Evolutionary conservation across 2,113 vertebrate species (phyloP).

Genomic region (Psophia crepitans): DNA sequence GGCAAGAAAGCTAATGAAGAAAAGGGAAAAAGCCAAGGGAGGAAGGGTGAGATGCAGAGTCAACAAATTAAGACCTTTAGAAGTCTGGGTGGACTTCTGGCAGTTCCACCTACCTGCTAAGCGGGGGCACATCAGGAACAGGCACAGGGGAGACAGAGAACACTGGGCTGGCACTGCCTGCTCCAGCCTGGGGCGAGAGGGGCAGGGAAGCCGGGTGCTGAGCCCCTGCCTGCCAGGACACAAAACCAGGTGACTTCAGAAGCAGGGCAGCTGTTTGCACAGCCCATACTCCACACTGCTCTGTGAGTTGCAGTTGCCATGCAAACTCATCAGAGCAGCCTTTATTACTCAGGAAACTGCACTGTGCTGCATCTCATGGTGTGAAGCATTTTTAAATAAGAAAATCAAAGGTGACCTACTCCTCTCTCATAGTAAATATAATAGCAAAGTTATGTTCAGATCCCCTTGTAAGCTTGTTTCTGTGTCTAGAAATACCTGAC

Average conservation of each 20-base stretch:
- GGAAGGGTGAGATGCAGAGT: not conserved
- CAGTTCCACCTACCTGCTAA: not conserved
- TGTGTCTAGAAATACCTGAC: not conserved
- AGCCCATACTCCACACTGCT: not conserved
- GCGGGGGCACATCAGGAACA: not conserved
- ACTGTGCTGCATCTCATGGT: not conserved
- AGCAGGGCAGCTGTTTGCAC: not conserved
- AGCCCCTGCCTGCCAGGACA: not conserved
- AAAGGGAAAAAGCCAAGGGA: not conserved
- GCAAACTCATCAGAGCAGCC: not conserved
- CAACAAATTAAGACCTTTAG: not conserved
- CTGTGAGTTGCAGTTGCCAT: not conserved
- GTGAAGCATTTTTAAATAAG: not conserved
- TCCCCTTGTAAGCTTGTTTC: not conserved
- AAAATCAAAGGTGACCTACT: not conserved
- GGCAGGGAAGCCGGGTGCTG: not conserved
- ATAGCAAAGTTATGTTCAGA: not conserved
- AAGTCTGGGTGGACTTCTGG: not conserved
- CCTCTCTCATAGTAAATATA: not conserved
- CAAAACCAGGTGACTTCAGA: rapidly evolving
- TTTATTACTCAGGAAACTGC: not conserved
- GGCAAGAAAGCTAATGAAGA: not conserved
- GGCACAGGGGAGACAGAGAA: not conserved
- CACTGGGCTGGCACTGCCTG: not conserved
- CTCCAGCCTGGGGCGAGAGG: not conserved